Evolutionary conservation across 2,113 vertebrate genomes (phyloP).

Genomic region (Prinia subflava): DNA sequence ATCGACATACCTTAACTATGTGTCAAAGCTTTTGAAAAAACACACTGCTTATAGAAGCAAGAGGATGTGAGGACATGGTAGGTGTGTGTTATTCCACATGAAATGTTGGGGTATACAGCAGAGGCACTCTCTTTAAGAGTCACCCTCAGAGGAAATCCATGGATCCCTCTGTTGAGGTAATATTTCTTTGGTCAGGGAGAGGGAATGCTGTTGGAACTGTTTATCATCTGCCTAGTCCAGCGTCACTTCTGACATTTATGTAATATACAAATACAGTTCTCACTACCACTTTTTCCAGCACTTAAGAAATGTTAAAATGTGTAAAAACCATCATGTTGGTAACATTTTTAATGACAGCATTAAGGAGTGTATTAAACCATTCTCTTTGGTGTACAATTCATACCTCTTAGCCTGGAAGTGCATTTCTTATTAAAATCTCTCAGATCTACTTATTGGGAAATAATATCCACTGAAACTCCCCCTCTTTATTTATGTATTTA

Average conservation of each 20-base stretch:
- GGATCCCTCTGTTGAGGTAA: background rate
- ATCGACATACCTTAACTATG: background rate
- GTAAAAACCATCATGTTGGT: conserved; percentile 17
- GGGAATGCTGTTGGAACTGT: background rate
- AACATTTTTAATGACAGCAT: conserved; percentile 30
- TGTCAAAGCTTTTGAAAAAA: background rate
- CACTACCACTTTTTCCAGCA: background rate
- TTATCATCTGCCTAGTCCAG: background rate
- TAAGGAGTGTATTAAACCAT: conserved; percentile 51
- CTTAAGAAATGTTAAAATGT: conserved; percentile 25
- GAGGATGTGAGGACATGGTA: background rate
- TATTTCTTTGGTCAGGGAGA: background rate
- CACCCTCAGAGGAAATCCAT: background rate
- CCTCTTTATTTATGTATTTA: conserved; percentile 52
- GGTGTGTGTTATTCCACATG: background rate
- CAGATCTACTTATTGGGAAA: conserved; percentile 32
- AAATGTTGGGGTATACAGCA: background rate
- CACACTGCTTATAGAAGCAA: background rate
- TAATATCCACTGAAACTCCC: conserved; percentile 19
- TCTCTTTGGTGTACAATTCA: conserved; percentile 15
- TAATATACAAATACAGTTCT: background rate
- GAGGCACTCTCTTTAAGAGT: background rate
- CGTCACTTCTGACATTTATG: conserved; percentile 8
- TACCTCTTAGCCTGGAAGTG: conserved; percentile 39
- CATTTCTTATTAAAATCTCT: conserved; percentile 62